Conservation (phyloP, 30 jellyfish, hydroid and myxozoan species). For the Turritopsis dohrnii region DNA sequence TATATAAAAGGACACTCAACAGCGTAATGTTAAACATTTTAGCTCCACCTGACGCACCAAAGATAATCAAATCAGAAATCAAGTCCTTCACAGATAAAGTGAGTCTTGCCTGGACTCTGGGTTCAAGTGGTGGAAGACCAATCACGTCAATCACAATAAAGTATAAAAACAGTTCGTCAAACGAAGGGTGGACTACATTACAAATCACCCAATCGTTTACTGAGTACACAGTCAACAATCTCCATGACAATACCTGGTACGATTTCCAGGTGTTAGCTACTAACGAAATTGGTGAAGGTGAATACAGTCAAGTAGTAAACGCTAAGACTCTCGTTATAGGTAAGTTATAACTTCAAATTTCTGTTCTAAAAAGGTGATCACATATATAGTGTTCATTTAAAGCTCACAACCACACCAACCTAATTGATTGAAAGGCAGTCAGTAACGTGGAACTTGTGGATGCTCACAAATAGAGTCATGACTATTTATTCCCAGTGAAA, state of each 20-base stretch:
- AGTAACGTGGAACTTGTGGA: too few relatives aligned
- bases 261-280: slow-evolving; percentile 48
- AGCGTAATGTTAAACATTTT: background rate
- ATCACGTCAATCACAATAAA: slow-evolving; percentile 19
- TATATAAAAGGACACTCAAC: too few relatives aligned
- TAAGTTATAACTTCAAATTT: background rate
- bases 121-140: slow-evolving; percentile 29
- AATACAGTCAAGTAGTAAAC: slow-evolving; percentile 4
- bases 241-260: slow-evolving; percentile 38
- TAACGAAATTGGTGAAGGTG: slow-evolving; percentile 64
- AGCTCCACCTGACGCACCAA: slow-evolving; percentile 17
- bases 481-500: too few relatives aligned
- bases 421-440: too few relatives aligned
- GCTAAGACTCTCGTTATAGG: slow-evolving; percentile 6
- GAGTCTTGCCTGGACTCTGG: slow-evolving; percentile 27
- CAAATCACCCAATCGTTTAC: slow-evolving; percentile 52
- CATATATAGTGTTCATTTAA: too few relatives aligned
- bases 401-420: too few relatives aligned
- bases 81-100: background rate
- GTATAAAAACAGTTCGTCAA: slow-evolving; percentile 28
- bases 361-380: background rate
- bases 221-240: slow-evolving; percentile 52
- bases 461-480: too few relatives aligned
- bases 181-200: slow-evolving; percentile 36
- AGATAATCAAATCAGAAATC: background rate